Evolutionary conservation across 2,113 vertebrate genomes (phyloP), one percentile per base, ranked within the genome.

Genomic region (Pseudorasbora parva): DNA sequence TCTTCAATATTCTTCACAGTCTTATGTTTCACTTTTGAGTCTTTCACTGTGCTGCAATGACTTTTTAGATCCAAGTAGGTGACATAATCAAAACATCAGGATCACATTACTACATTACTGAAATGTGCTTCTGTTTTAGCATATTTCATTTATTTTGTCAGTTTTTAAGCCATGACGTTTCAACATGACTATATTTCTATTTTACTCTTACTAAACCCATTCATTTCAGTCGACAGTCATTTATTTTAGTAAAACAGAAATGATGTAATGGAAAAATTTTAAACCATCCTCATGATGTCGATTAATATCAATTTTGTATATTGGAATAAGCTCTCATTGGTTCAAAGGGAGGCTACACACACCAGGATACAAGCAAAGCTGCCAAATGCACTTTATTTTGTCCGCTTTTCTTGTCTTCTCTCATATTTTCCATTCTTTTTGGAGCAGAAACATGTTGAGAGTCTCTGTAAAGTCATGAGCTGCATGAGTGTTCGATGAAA

Each of bases 211-310:
- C 3, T 21, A 68, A 37, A 68, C 17, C 64, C 30, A 68, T 68
- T 68, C 19, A 37, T 68, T 37, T 8, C 30, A 33, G 15, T 49
- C n/a, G 37, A 7, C 37, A 11, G 9, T 73, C 33, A 51, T 74
- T 27, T 25, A 69, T 60, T 66, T 78, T 79, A 14, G 25, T 4
- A 79, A 79, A 79, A 14, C 10, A 47, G 2, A 30, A 79, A 49
- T 64, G 8, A 60, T 59, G 72, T 68, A 14, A 85, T 85, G 84
- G 84, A 82, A 85, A 81, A 57, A 47, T 45, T 33, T 21, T 33
- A 25, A 30, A 17, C n/a, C 5, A 68, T 66, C 45, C 8, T 51
- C 25, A 8, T 49, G 66, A 3, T 37, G 8, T 2, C 0, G 0
- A 49, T 73, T 8, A 25, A 74, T 74, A 45, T 72, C 2, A 49